Evolutionary conservation across 2,113 vertebrate species (phyloP).

Genomic region (Galeopterus variegatus): DNA sequence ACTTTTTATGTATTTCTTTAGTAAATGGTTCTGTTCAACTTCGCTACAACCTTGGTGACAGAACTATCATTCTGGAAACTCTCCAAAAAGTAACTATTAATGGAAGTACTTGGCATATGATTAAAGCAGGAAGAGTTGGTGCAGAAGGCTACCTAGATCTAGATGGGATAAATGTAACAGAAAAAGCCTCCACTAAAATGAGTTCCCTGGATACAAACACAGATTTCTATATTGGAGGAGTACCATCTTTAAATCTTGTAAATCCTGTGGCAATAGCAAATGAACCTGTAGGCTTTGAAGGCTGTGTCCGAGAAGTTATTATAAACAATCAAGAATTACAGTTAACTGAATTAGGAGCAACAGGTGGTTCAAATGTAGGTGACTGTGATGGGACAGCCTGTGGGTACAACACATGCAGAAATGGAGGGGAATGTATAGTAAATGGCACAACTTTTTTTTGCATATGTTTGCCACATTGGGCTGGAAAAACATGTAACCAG

Average conservation of each 20-base stretch:
- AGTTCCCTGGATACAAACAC: constrained; percentile 89
- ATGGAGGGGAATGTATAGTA: constrained; percentile 88
- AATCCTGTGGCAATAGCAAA: constrained; percentile 88
- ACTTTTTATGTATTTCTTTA: constrained; percentile 94
- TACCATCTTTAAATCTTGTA: constrained; percentile 89
- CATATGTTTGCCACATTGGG: constrained; percentile 89
- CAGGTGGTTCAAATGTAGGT: constrained; percentile 90
- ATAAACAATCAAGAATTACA: constrained; percentile 91
- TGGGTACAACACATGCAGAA: constrained; percentile 92
- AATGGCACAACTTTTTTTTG: constrained; percentile 87
- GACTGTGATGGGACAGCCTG: constrained; percentile 94
- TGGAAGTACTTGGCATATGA: constrained; percentile 89
- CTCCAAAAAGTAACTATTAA: constrained; percentile 81
- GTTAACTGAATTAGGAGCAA: constrained; percentile 89
- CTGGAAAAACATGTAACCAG: constrained; percentile 89
- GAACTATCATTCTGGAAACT: constrained; percentile 87
- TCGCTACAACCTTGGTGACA: constrained; percentile 93
- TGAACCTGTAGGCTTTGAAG: constrained; percentile 90
- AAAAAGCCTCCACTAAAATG: constrained; percentile 87
- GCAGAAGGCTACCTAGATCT: constrained; percentile 90
- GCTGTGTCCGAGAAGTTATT: constrained; percentile 90
- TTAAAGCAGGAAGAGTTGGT: constrained; percentile 90
- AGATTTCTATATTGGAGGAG: constrained; percentile 92
- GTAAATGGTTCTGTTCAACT: constrained; percentile 90
- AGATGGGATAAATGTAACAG: constrained; percentile 87